phyloP scores from a whole-genome alignment of 2,797 vertebrate species.

The Cossypha caffra region DNA sequence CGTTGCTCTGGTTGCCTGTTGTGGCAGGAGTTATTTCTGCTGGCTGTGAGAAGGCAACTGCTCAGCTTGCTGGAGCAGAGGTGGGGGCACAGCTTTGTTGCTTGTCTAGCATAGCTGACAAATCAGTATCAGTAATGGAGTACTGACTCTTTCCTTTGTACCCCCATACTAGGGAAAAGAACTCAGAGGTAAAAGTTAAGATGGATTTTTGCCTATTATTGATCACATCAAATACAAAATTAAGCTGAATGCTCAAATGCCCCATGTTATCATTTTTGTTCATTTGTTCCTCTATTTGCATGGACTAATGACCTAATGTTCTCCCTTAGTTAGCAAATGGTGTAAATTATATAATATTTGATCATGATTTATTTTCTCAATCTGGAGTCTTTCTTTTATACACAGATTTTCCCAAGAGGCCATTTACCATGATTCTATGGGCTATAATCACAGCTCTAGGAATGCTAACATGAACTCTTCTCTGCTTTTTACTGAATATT shows the following conservation, averaged over 20 bases:
- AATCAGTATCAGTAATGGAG: background rate
- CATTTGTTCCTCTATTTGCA: conserved; percentile 14
- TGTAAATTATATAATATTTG: conserved; percentile 53
- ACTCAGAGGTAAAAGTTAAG: background rate
- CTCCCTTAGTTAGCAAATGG: conserved; percentile 18
- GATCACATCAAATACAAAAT: background rate
- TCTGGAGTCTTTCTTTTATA: conserved; percentile 48
- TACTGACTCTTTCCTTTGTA: background rate
- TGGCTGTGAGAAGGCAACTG: conserved; percentile 56
- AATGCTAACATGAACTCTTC: conserved; percentile 61
- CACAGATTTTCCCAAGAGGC: conserved; percentile 51
- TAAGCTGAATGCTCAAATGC: background rate
- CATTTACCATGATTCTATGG: conserved; percentile 37
- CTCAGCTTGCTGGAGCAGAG: background rate
- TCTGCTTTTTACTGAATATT: conserved; percentile 69
- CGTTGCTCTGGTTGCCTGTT: background rate
- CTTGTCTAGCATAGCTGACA: background rate
- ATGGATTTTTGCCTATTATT: background rate
- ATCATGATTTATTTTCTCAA: conserved; percentile 58
- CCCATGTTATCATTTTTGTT: background rate
- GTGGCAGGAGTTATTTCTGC: background rate
- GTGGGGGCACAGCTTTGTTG: background rate
- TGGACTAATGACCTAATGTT: conserved; percentile 28
- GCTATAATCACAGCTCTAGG: conserved; percentile 47
- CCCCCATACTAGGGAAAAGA: background rate